Evolutionary conservation across 2,888 invertebrate genomes (phyloP).

Genomic region (Acholoe squamosa): DNA sequence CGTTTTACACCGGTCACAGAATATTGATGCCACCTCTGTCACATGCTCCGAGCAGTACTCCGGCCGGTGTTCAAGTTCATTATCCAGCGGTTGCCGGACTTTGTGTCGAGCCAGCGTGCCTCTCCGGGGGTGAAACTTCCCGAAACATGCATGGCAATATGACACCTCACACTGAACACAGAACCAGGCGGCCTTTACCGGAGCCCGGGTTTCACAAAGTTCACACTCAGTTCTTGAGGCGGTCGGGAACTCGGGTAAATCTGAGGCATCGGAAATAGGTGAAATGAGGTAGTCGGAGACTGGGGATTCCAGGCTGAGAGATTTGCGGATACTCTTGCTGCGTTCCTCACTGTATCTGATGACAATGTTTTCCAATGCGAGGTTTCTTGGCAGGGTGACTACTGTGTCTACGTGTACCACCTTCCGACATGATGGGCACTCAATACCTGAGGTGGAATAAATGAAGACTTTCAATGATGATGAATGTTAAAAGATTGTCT

Average conservation of each 20-base stretch:
- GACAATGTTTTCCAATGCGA: slow-evolving; percentile 81
- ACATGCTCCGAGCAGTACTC: slow-evolving; percentile 77
- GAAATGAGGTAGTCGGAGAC: slow-evolving; percentile 66
- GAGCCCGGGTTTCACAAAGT: slow-evolving; percentile 75
- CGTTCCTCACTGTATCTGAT: slow-evolving; percentile 80
- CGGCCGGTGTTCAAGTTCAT: slow-evolving; percentile 68
- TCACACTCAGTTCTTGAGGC: slow-evolving; percentile 71
- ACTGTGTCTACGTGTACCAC: slow-evolving; percentile 74
- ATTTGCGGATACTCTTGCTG: slow-evolving; percentile 74
- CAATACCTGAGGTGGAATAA: slow-evolving; percentile 72
- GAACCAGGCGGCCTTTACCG: slow-evolving; percentile 75
- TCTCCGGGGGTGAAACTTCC: slow-evolving; percentile 77
- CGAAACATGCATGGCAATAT: slow-evolving; percentile 78
- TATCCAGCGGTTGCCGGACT: slow-evolving; percentile 58
- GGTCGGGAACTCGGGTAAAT: slow-evolving; percentile 64
- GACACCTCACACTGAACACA: slow-evolving; percentile 80
- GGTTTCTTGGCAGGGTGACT: slow-evolving; percentile 77
- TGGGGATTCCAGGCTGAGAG: slow-evolving; percentile 73
- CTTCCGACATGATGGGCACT: slow-evolving; percentile 80
- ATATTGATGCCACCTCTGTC: slow-evolving; percentile 76
- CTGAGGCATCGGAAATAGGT: slow-evolving; percentile 61
- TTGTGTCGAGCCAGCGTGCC: slow-evolving; percentile 77
- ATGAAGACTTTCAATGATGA: not conserved
- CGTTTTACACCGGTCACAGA: slow-evolving; percentile 78
- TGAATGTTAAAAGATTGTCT: too few relatives aligned